Evolutionary conservation across 2,113 vertebrate genomes (phyloP).

Genomic region (Mola mola): DNA sequence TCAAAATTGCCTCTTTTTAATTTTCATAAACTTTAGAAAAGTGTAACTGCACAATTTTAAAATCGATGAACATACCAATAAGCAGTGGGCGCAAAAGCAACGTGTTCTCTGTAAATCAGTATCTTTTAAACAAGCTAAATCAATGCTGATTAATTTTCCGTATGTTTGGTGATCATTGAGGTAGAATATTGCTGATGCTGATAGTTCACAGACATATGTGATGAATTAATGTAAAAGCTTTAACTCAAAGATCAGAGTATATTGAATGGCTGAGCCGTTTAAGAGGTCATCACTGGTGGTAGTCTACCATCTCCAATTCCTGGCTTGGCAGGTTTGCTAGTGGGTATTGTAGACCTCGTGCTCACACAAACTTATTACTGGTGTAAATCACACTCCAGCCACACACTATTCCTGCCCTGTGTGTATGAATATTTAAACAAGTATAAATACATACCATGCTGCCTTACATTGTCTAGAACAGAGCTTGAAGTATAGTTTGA

Average conservation of each 20-base stretch:
- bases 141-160: neutral
- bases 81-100: too few relatives aligned
- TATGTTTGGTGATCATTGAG: neutral
- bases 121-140: neutral
- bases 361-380: slow-evolving; percentile 70
- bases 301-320: slow-evolving; percentile 50
- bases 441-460: slow-evolving; percentile 42
- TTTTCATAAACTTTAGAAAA: too few relatives aligned
- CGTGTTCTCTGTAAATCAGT: too few relatives aligned
- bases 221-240: neutral
- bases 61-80: too few relatives aligned
- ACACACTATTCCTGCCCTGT: slow-evolving; percentile 39
- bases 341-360: slow-evolving; percentile 55
- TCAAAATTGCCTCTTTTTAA: too few relatives aligned
- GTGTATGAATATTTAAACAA: slow-evolving; percentile 70
- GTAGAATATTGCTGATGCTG: neutral
- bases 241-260: slow-evolving; percentile 27
- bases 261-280: slow-evolving; percentile 37
- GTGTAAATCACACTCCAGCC: slow-evolving; percentile 63
- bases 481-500: slow-evolving; percentile 31
- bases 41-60: too few relatives aligned
- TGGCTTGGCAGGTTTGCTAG: slow-evolving; percentile 44
- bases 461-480: slow-evolving; percentile 21
- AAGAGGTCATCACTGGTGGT: slow-evolving; percentile 55
- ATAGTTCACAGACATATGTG: neutral